These are phyloP conservation scores for Sinohyriopsis cumingii DNA, from an alignment of 2,888 invertebrate species.

Conservation along the genomic window DNA sequence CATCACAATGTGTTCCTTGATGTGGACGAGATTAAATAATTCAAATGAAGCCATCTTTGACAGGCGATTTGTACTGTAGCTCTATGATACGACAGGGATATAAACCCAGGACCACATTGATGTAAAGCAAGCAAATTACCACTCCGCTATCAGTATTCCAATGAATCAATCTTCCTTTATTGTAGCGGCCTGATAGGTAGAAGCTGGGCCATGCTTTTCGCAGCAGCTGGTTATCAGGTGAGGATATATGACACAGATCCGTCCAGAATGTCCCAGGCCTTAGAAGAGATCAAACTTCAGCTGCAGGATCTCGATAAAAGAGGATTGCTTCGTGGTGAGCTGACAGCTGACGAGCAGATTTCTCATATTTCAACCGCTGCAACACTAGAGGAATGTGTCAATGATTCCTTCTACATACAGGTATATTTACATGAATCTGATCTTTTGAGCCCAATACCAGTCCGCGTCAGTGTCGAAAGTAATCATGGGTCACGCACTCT, in stretches of 20 bases:
- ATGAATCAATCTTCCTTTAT: constrained; percentile 7
- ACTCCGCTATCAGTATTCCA: not conserved
- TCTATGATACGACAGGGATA: not conserved
- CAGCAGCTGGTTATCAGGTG: constrained; percentile 90
- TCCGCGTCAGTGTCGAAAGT: too few relatives aligned
- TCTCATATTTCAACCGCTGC: constrained; percentile 83
- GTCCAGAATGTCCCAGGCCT: constrained; percentile 58
- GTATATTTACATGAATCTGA: constrained; percentile 37
- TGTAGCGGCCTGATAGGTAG: constrained; percentile 93
- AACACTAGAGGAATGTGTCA: constrained; percentile 81
- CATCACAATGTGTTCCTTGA: too few relatives aligned
- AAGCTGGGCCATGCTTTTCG: constrained; percentile 98
- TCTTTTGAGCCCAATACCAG: not conserved
- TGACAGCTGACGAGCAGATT: constrained; percentile 84
- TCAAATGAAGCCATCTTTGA: too few relatives aligned
- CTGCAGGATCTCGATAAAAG: constrained; percentile 48
- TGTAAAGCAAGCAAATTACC: not conserved
- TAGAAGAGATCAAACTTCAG: constrained; percentile 83
- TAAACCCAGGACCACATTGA: not conserved
- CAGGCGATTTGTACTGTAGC: too few relatives aligned
- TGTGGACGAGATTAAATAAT: too few relatives aligned
- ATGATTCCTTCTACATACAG: constrained; percentile 83
- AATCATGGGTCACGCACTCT: too few relatives aligned
- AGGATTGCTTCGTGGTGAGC: constrained; percentile 82
- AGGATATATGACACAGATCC: constrained; percentile 81